Conservation (phyloP, 2,888 invertebrate genomes). For the Diaphora mendica region DNA sequence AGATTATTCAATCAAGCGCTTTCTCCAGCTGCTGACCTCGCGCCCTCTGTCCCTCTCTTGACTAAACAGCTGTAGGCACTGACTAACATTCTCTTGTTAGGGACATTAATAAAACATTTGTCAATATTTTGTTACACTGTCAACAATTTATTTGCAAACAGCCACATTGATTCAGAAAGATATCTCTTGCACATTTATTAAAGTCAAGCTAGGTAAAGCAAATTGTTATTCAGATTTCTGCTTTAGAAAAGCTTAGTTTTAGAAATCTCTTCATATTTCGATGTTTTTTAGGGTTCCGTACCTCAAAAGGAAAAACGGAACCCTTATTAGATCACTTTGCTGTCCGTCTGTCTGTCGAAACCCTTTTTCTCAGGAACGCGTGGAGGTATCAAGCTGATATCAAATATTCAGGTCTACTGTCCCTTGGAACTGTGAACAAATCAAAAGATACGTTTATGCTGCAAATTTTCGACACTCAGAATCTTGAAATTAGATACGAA, state of each 20-base stretch:
- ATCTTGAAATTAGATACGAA: no score
- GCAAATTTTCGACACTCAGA: no score
- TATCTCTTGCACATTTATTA: background rate
- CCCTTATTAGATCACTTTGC: no score
- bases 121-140: background rate
- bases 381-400: no score
- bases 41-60: constrained; percentile 33
- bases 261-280: background rate
- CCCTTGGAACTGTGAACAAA: no score
- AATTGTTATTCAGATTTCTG: background rate
- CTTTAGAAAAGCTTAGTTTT: background rate
- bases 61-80: constrained; percentile 40
- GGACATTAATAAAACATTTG: background rate
- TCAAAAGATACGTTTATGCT: no score
- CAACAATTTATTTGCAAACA: background rate
- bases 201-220: background rate
- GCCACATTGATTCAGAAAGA: background rate
- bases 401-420: no score
- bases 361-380: no score
- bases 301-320: no score
- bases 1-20: constrained; percentile 82
- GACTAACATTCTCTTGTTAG: background rate
- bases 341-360: no score
- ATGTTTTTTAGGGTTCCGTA: no score
- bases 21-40: constrained; percentile 77